Conservation (phyloP, 2,113 vertebrate species). For the Desmodus rotundus region DNA sequence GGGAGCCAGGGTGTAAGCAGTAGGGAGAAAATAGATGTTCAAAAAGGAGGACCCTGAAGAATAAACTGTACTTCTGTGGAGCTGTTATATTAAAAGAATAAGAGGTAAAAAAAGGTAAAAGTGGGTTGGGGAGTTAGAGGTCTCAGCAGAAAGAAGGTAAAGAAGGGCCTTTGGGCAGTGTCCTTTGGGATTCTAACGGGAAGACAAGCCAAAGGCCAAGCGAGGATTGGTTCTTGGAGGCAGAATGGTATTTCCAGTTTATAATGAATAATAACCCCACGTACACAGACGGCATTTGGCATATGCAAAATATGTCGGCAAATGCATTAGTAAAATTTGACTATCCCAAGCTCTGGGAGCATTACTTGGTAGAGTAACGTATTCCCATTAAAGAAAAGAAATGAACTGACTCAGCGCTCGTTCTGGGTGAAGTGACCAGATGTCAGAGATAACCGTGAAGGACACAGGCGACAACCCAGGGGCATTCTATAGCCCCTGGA, state of each 20-base stretch:
- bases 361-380: background rate
- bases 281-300: background rate
- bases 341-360: conserved; percentile 6
- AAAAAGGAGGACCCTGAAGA: background rate
- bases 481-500: background rate
- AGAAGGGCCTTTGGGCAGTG: background rate
- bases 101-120: background rate
- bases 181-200: background rate
- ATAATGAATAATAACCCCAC: background rate
- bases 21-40: background rate
- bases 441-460: background rate
- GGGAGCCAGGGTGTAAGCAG: background rate
- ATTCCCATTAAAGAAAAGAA: background rate
- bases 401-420: conserved; percentile 21
- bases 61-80: background rate
- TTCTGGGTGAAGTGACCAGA: background rate
- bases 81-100: background rate
- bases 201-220: background rate
- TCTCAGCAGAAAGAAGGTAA: background rate
- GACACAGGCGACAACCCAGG: background rate
- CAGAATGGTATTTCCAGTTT: background rate
- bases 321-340: conserved; percentile 51
- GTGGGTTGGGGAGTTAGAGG: background rate
- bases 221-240: background rate
- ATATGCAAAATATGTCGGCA: conserved; percentile 18